Conservation (phyloP, 2,888 invertebrate species). For the Eledone cirrhosa region DNA sequence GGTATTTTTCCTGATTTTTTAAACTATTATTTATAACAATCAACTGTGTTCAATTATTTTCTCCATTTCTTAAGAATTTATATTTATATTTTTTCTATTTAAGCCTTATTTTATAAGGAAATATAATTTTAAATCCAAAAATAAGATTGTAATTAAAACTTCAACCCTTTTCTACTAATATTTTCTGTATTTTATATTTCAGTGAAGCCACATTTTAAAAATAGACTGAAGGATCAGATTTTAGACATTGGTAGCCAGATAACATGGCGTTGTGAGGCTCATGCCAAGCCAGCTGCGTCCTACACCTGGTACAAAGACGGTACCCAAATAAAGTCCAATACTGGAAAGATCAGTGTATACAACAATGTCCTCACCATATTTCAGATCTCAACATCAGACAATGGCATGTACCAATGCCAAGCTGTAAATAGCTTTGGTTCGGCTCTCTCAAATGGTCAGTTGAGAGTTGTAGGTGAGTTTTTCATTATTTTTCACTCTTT, state of each 20-base stretch:
- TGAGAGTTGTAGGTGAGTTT: slow-evolving; percentile 15
- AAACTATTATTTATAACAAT: too few species aligned
- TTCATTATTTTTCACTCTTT: not conserved
- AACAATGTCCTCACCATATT: slow-evolving; percentile 47
- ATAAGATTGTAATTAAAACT: too few species aligned
- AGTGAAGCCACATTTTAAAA: slow-evolving; percentile 60
- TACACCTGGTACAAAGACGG: slow-evolving; percentile 59
- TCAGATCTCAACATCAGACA: slow-evolving; percentile 56
- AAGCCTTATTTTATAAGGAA: too few species aligned
- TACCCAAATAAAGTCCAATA: slow-evolving; percentile 32
- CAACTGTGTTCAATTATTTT: too few species aligned
- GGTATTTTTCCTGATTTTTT: too few species aligned
- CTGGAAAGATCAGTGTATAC: slow-evolving; percentile 34
- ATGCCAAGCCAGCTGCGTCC: slow-evolving; percentile 49
- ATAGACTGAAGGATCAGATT: slow-evolving; percentile 56
- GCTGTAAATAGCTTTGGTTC: slow-evolving; percentile 79
- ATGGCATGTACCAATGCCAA: slow-evolving; percentile 94
- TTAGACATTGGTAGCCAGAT: slow-evolving; percentile 53
- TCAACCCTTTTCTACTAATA: too few species aligned
- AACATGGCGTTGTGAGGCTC: slow-evolving; percentile 60
- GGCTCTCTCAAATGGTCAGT: slow-evolving; percentile 2
- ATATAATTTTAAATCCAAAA: too few species aligned
- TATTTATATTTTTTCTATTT: too few species aligned
- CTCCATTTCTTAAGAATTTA: too few species aligned
- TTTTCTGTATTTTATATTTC: slow-evolving; percentile 32